Evolutionary conservation across 2,797 vertebrate genomes (phyloP).

Genomic region (Tarsius wallacei): DNA sequence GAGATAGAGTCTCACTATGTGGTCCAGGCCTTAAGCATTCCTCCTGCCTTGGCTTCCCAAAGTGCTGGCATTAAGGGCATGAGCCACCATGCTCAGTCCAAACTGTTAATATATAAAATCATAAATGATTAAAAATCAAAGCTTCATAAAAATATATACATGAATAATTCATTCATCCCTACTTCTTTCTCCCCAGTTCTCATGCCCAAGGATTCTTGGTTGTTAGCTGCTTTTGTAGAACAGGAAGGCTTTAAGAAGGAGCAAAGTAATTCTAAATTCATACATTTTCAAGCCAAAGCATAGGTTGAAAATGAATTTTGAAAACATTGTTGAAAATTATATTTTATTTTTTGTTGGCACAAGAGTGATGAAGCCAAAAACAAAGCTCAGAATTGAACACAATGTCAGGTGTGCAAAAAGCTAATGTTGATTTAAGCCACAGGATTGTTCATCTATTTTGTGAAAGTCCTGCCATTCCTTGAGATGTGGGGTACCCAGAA

Average conservation of each 20-base stretch:
- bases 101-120: neutral
- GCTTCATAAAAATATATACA: neutral
- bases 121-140: neutral
- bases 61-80: too few relatives aligned
- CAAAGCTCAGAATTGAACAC: neutral
- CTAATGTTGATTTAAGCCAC: neutral
- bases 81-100: too few relatives aligned
- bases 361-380: neutral
- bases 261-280: neutral
- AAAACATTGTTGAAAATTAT: neutral
- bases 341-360: neutral
- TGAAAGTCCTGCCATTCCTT: neutral
- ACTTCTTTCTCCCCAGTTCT: neutral
- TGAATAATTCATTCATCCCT: neutral
- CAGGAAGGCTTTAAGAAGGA: neutral
- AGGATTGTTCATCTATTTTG: neutral
- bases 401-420: neutral
- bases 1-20: too few relatives aligned
- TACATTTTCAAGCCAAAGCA: neutral
- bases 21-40: too few relatives aligned
- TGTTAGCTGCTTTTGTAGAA: neutral
- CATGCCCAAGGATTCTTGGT: neutral
- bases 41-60: too few relatives aligned
- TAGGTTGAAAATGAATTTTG: neutral
- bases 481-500: neutral